Base-by-base conservation (phyloP, 2,113 vertebrate species). In the Prolemur simus region DNA sequence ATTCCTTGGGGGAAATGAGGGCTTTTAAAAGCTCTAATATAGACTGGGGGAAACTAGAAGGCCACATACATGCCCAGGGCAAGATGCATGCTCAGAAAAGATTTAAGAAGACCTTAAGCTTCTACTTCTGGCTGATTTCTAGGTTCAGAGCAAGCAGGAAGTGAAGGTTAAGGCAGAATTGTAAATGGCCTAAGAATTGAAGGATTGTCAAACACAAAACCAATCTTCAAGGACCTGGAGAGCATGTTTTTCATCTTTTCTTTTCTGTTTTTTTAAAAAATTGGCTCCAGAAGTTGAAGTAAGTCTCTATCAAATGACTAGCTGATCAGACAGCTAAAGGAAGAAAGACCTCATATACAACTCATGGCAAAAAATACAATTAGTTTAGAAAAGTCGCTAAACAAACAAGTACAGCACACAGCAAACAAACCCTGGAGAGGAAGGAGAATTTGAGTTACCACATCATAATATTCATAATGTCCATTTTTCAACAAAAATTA, bases 221-320 rank as follows among this genome's bases (percentile, higher is more conserved):
- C 87, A 78, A 4, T 58, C 37, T 90, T 87, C 54, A 93, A 87
- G 14, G 37, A 80, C 47, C 29, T 60, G 29, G 4, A 60, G 27
- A 56, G 34, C 83, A 20, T 49, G 11, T 87, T 47, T 63, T 69
- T 17, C 23, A 52, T 74, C 14, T 77, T 37, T 14, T 12, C 18
- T 56, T 74, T 32, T 29, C 23, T 49, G 2, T 10, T 42, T 6
- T 6, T 42, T 42, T 42, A 29, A 60, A 45, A 78, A 74, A 52
- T 73, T 86, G n/a, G 23, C 15, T 68, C 29, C 42, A 92, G 32
- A 8, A 27, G 8, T 94, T 81, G 60, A 92, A 89, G 32, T 12
- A 94, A 85, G 81, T 78, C 29, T 91, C 39, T 68, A 64, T 86
- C 80, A 89, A 69, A 47, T 81, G 42, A 89, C 42, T 54, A 89